Percentiles rank a stretch among this genome's conserved stretches.
phyloP scores from a whole-genome alignment of 2,113 vertebrate genomes.

The Chlorodrepanis virens region DNA sequence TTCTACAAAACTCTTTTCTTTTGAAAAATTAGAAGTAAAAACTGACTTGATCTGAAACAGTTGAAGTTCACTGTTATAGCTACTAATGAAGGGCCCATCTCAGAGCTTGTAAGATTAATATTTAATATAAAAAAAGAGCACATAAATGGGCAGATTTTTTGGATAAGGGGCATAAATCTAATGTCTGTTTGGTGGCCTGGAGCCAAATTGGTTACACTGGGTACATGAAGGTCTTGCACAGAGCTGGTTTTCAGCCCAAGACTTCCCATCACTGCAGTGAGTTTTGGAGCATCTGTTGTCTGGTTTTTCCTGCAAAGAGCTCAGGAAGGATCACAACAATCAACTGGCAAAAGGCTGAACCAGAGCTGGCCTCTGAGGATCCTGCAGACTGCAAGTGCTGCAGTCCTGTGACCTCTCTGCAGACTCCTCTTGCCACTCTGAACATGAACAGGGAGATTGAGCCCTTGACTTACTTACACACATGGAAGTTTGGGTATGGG shows the following conservation, averaged over 20 bases:
- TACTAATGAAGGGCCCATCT: neutral
- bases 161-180: neutral
- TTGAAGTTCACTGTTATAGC: neutral
- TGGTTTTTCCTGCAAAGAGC: neutral
- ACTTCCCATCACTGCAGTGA: neutral
- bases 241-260: neutral
- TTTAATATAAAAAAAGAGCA: neutral
- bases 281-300: neutral
- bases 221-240: neutral
- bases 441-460: neutral
- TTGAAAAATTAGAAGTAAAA: neutral
- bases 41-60: neutral
- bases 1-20: neutral
- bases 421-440: neutral
- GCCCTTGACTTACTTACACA: neutral
- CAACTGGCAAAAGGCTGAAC: neutral
- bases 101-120: neutral
- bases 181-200: neutral
- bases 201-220: neutral
- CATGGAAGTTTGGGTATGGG: neutral
- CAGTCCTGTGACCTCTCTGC: neutral
- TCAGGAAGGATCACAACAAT: neutral
- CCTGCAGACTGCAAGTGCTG: neutral
- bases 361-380: neutral
- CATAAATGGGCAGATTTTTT: neutral